phyloP scores from a whole-genome alignment of 2,113 vertebrate genomes.

The Syngnathus floridae region DNA sequence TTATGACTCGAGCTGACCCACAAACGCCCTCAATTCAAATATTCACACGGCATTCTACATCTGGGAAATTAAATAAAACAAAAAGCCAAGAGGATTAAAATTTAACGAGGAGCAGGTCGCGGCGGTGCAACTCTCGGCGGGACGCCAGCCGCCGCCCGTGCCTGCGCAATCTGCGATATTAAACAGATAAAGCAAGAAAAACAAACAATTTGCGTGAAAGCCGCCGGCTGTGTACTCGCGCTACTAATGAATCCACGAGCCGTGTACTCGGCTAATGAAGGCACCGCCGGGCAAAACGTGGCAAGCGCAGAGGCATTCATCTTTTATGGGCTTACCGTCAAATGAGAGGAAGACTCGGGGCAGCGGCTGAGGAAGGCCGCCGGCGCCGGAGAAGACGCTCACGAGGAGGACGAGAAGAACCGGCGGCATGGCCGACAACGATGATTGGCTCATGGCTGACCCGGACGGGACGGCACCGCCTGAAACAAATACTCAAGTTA shows the following conservation, averaged over 20 bases:
- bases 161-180: background rate
- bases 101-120: constrained; percentile 53
- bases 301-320: background rate
- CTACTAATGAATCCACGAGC: background rate
- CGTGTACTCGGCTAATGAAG: background rate
- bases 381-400: constrained; percentile 33
- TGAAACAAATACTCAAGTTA: constrained; percentile 15
- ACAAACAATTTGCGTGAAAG: background rate
- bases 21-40: constrained; percentile 23
- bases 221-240: background rate
- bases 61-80: constrained; percentile 45
- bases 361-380: constrained; percentile 55
- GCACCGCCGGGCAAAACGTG: background rate
- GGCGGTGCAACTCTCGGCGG: constrained; percentile 12
- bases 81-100: constrained; percentile 39
- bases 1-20: background rate
- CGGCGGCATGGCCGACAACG: constrained; percentile 15
- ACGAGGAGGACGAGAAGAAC: constrained; percentile 42
- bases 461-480: constrained; percentile 22
- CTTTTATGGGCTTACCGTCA: constrained; percentile 57
- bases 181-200: background rate
- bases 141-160: background rate
- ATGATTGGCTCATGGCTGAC: constrained; percentile 51
- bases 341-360: constrained; percentile 71
- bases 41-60: constrained; percentile 30